phyloP scores from a whole-genome alignment of 2,113 vertebrate genomes.

The Oenanthe oenanthe region DNA sequence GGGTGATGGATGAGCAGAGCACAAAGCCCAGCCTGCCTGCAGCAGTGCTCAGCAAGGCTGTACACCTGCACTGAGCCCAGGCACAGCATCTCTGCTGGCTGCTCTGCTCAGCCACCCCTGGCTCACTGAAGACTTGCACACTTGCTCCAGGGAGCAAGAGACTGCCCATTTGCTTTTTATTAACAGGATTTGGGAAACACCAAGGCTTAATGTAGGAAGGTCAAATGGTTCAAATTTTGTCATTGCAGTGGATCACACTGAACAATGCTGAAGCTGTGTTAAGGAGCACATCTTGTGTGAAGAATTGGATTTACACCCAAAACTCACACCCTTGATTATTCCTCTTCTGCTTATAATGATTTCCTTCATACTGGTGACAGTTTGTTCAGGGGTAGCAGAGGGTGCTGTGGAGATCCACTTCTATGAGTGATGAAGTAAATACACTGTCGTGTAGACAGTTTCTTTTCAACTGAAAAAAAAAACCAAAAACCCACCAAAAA shows the following conservation, averaged over 20 bases:
- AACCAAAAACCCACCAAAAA: neutral
- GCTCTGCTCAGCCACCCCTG: neutral
- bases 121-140: neutral
- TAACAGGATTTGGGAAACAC: conserved; percentile 6
- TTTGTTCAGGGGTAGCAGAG: neutral
- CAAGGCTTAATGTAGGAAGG: neutral
- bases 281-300: neutral
- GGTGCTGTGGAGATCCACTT: neutral
- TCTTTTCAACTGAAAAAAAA: neutral
- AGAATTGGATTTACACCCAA: neutral
- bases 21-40: conserved; percentile 51
- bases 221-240: neutral
- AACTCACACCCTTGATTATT: neutral
- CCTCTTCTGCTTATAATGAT: neutral
- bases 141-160: neutral
- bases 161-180: neutral
- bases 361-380: neutral
- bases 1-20: conserved; percentile 73
- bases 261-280: neutral
- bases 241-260: neutral
- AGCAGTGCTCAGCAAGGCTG: neutral
- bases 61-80: neutral
- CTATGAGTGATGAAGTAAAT: neutral
- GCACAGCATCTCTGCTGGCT: neutral
- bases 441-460: neutral